Evolutionary conservation across 2,113 vertebrate genomes (phyloP).

Genomic region (Podocnemis expansa): DNA sequence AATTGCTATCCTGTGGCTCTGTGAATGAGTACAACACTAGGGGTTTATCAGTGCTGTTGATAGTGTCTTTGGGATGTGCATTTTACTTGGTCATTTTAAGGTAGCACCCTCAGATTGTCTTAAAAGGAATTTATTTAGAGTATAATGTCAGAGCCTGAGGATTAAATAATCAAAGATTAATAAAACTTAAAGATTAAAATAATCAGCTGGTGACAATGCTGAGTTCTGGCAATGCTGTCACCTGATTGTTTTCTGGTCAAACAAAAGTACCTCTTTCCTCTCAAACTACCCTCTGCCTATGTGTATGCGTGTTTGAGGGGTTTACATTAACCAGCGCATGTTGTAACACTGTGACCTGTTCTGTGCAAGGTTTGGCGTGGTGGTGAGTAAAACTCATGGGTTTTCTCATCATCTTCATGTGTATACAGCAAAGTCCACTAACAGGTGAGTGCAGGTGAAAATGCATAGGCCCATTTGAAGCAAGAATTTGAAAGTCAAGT

Average conservation of each 20-base stretch:
- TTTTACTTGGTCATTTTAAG: not conserved
- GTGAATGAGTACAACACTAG: not conserved
- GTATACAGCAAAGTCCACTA: not conserved
- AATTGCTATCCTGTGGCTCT: not conserved
- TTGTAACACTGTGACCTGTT: not conserved
- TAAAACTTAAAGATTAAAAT: not conserved
- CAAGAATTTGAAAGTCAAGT: not conserved
- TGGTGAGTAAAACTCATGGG: not conserved
- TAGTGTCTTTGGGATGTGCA: not conserved
- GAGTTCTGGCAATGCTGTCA: not conserved
- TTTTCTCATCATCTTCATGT: not conserved
- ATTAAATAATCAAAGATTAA: not conserved
- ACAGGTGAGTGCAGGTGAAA: not conserved
- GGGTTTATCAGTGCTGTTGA: not conserved
- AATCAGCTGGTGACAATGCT: not conserved
- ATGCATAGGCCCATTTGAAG: not conserved
- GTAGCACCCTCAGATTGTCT: not conserved
- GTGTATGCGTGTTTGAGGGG: not conserved
- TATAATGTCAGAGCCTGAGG: not conserved
- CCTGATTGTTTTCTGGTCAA: not conserved
- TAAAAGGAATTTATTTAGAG: not conserved
- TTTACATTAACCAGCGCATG: not conserved
- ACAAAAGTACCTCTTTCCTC: not conserved
- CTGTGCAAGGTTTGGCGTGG: accelerated
- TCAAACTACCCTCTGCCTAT: not conserved